Evolutionary conservation across 1,140 invertebrate genomes (phyloP), one percentile per base, ranked within the genome.

Genomic region (Ceratitis capitata): DNA sequence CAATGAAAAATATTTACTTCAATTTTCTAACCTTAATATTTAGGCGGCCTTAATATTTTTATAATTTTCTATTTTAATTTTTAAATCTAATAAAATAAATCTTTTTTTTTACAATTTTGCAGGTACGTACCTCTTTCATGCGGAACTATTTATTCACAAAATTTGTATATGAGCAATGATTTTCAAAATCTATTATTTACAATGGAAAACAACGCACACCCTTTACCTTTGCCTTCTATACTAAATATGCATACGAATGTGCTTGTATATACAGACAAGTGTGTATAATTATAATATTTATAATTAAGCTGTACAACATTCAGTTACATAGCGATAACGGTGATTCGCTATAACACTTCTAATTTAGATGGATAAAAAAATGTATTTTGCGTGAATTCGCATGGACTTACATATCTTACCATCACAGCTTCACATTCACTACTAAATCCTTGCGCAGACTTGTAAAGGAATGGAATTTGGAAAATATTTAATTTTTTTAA

Each of bases 361-460:
- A 45, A 23, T n/a, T n/a, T n/a, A n/a, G n/a, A n/a, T n/a, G n/a
- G n/a, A n/a, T n/a, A n/a, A n/a, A n/a, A n/a, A n/a, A n/a, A n/a
- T n/a, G 19, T 39, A 39, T 42, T 45, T 78, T 5, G 39, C 26
- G 14, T 35, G 16, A 69, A 12, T 26, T 23, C 61, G 61, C 61
- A 39, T 69, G 14, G 69, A 78, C 69, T 78, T 78, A 78, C 69
- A 78, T 78, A 78, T 78, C 39, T 23, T 42, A 78, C 69, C 39
- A 78, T 19, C 69, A 45, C 69, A 78, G 69, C 69, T 78, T 78
- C 69, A 78, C 69, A 78, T 51, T 83, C 82, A 83, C 82, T 83
- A 83, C 82, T 83, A 51, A 83, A 49, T 83, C 82, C 82, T 83
- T 83, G 45, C 82, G 82, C 49, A 51, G 45, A 45, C 82, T 83